These are phyloP conservation scores for Cichlasoma orientale DNA, from an alignment of 2,797 vertebrate species.

Conservation along the genomic window DNA sequence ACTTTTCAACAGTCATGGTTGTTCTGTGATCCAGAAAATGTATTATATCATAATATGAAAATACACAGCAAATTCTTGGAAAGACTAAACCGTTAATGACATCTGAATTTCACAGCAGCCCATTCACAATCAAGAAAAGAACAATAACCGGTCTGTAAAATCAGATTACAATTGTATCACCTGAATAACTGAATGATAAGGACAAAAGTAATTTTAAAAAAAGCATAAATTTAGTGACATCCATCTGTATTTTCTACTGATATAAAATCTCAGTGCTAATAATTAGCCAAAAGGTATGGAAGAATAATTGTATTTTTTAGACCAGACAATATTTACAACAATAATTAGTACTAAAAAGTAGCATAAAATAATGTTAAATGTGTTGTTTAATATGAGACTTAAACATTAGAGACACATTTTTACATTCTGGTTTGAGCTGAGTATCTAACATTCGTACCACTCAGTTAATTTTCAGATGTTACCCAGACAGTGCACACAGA, in stretches of 20 bases:
- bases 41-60: slow-evolving; percentile 36
- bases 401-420: slow-evolving; percentile 6
- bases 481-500: slow-evolving; percentile 6
- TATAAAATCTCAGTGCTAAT: slow-evolving; percentile 8
- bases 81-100: slow-evolving; percentile 13
- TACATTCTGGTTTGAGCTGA: slow-evolving; percentile 5
- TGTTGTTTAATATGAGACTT: slow-evolving; percentile 15
- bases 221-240: not conserved
- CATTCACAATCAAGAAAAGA: not conserved
- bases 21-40: slow-evolving; percentile 47
- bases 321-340: not conserved
- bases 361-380: slow-evolving; percentile 19
- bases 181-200: not conserved
- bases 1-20: slow-evolving; percentile 39
- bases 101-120: slow-evolving; percentile 18
- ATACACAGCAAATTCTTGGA: not conserved
- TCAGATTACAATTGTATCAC: slow-evolving; percentile 10
- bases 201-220: not conserved
- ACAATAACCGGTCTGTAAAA: not conserved
- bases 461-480: slow-evolving; percentile 35
- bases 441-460: slow-evolving; percentile 35
- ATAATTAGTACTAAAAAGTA: slow-evolving; percentile 34
- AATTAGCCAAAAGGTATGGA: not conserved
- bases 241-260: not conserved
- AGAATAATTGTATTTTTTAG: slow-evolving; percentile 7